A percentile compares a stretch with the other conserved stretches of the same genome.
phyloP scores from a whole-genome alignment of 1,140 invertebrate genomes.

The Pseudomyrmex dendroicus region DNA sequence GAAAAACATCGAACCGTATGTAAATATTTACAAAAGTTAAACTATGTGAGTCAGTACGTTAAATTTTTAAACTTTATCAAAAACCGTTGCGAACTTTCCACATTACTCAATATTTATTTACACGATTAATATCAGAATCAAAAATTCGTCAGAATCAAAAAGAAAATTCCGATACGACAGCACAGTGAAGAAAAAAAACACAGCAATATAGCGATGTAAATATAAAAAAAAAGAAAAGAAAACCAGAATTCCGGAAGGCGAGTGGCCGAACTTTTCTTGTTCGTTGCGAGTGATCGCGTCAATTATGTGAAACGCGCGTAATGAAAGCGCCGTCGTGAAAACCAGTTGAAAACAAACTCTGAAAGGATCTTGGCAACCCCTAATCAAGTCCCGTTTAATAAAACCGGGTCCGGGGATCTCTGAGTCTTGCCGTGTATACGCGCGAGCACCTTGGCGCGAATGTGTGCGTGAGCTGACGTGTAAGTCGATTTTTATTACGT shows the following conservation, averaged over 20 bases:
- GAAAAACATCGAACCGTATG: too few species aligned
- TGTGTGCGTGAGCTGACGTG: slow-evolving; percentile 72
- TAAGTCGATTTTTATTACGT: slow-evolving; percentile 85
- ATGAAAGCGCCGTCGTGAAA: slow-evolving; percentile 70
- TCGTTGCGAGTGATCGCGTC: slow-evolving; percentile 62
- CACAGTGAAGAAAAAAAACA: not conserved
- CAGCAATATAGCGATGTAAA: not conserved
- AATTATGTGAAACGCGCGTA: slow-evolving; percentile 71
- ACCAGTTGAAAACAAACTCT: slow-evolving; percentile 79
- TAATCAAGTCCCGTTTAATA: slow-evolving; percentile 82
- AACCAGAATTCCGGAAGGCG: not conserved
- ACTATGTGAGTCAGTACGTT: too few species aligned
- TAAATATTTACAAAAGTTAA: too few species aligned
- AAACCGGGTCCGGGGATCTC: slow-evolving; percentile 73
- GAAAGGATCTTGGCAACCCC: slow-evolving; percentile 79
- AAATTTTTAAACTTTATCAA: too few species aligned
- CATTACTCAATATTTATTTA: too few species aligned
- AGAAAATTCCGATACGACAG: not conserved
- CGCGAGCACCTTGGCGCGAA: slow-evolving; percentile 25
- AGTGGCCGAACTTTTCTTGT: slow-evolving; percentile 58
- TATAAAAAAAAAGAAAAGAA: slow-evolving; percentile 2
- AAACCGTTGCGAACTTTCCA: too few species aligned
- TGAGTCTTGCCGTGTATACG: slow-evolving; percentile 63
- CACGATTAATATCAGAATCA: too few species aligned
- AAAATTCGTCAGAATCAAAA: not conserved